Conservation (phyloP, 1,140 invertebrate genomes). For the Hermetia illucens region DNA sequence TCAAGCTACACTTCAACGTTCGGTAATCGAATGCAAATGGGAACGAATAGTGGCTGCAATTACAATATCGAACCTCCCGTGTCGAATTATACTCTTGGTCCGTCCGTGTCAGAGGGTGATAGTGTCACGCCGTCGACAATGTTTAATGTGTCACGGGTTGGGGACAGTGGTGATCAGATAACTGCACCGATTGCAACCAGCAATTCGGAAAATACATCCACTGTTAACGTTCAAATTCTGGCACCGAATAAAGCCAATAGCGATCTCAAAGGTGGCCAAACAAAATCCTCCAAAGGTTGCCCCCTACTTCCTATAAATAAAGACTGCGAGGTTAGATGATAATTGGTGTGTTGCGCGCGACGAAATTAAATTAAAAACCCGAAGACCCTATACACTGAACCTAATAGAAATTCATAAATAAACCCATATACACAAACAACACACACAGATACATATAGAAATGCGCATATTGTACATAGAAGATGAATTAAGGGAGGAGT, state of each 20-base stretch:
- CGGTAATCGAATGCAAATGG: constrained; percentile 2
- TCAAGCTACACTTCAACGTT: constrained; percentile 9
- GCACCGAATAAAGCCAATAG: constrained; percentile 5
- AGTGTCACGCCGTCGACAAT: not conserved
- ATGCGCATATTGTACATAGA: too few species aligned
- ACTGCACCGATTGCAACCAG: not conserved
- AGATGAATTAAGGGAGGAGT: too few species aligned
- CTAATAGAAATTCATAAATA: too few species aligned
- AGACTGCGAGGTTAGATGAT: constrained; percentile 79
- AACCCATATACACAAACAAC: too few species aligned
- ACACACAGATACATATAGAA: too few species aligned
- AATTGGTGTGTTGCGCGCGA: too few species aligned
- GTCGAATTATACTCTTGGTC: not conserved
- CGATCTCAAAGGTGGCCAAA: constrained; percentile 16
- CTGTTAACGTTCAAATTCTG: not conserved
- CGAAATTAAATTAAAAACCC: too few species aligned
- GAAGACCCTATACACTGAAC: too few species aligned
- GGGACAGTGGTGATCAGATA: not conserved
- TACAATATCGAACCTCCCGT: not conserved
- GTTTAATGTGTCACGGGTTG: not conserved
- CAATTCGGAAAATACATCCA: not conserved
- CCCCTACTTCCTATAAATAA: constrained; percentile 49
- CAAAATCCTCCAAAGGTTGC: constrained; percentile 25
- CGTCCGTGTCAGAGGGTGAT: not conserved
- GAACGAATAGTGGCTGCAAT: constrained; percentile 5